phyloP scores from a whole-genome alignment of 2,113 vertebrate genomes.

The Stictonetta naevosa region DNA sequence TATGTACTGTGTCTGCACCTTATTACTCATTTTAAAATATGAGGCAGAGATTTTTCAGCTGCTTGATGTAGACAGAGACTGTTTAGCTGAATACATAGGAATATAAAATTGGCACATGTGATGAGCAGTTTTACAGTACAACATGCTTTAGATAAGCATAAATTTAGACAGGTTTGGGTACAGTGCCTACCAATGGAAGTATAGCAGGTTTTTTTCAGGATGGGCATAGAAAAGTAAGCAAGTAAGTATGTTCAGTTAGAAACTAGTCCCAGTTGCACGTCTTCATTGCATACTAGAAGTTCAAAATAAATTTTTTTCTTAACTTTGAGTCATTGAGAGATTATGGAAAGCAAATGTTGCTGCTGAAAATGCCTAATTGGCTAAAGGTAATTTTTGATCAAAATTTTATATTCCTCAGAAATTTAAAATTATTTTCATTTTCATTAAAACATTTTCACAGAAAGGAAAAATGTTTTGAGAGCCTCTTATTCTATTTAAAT shows the following conservation, averaged over 20 bases:
- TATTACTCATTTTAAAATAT: not conserved
- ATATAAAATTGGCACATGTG: not conserved
- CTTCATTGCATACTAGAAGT: not conserved
- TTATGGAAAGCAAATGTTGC: not conserved
- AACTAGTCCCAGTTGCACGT: not conserved
- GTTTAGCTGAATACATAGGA: not conserved
- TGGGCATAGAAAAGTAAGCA: not conserved
- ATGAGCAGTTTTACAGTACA: not conserved
- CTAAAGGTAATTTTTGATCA: not conserved
- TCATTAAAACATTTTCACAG: not conserved
- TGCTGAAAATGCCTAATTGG: not conserved
- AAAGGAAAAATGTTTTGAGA: not conserved
- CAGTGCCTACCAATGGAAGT: not conserved
- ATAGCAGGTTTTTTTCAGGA: not conserved
- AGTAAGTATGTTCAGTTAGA: not conserved
- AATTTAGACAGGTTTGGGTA: not conserved
- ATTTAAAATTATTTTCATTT: not conserved
- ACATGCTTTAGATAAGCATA: not conserved
- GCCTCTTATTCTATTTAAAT: not conserved
- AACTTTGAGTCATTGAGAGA: not conserved
- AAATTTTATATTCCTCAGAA: not conserved
- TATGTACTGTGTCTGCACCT: not conserved
- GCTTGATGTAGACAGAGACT: not conserved
- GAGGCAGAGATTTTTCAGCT: constrained; percentile 26
- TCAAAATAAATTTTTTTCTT: not conserved